These are phyloP conservation scores for Sclerodermus sp. DNA, from an alignment of 2,888 invertebrate genomes.

Conservation along the genomic window DNA sequence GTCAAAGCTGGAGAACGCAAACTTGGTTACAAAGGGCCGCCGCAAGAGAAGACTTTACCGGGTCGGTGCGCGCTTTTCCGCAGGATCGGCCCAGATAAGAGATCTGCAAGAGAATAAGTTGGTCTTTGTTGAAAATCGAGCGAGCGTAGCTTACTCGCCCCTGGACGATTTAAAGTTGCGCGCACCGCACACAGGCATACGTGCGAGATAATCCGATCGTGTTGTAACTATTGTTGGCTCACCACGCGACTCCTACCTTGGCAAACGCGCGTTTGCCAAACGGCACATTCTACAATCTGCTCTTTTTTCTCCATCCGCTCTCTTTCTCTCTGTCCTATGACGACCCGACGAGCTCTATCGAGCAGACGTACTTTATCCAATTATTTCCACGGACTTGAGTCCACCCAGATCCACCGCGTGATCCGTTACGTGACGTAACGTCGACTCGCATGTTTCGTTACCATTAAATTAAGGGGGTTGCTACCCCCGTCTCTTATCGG, in stretches of 20 bases:
- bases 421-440: too few species aligned
- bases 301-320: not conserved
- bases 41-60: constrained; percentile 26
- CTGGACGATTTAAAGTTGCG: constrained; percentile 27
- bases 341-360: constrained; percentile 3
- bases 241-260: too few species aligned
- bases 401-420: too few species aligned
- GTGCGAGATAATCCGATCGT: constrained; percentile 31
- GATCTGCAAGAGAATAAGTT: constrained; percentile 33
- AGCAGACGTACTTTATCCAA: constrained; percentile 19
- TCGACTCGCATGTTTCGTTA: too few species aligned
- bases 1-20: too few species aligned
- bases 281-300: constrained; percentile 1
- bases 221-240: constrained; percentile 17
- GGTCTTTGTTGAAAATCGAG: constrained; percentile 25
- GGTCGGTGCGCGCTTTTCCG: constrained; percentile 38
- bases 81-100: constrained; percentile 34
- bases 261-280: too few species aligned
- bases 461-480: too few species aligned
- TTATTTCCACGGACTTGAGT: constrained; percentile 28
- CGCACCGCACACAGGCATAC: not conserved
- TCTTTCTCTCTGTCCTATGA: not conserved
- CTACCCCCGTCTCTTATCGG: too few species aligned
- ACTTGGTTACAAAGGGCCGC: too few species aligned
- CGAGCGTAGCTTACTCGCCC: constrained; percentile 20